Evolutionary conservation across 2,113 vertebrate genomes (phyloP), one percentile per base, ranked within the genome.

Genomic region (Alligator sinensis): DNA sequence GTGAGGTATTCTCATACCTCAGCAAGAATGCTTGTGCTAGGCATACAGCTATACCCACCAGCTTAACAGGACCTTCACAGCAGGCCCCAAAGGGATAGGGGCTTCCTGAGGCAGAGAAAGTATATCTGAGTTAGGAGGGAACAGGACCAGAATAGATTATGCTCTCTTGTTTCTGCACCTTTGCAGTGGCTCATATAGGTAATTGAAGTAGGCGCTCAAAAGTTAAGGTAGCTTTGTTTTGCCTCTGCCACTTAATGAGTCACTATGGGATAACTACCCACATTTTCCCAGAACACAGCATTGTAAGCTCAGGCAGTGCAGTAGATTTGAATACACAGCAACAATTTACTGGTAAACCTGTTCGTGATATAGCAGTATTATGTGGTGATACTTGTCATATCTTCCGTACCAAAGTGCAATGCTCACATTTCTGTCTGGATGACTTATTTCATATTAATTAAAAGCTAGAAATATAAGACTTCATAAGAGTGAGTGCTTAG

Each of bases 351-450:
- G 0, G 54, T 62, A 79, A 89, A 83, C 90, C 80, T 93, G 93
- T 94, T 96, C 93, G 88, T 90, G 84, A 90, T 1, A 47, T 4
- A 68, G 60, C n/a, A 58, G 30, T 90, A 88, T 81, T 22, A 90
- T 90, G 77, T 83, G 80, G 77, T 2, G n/a, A 86, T 89, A 54
- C 61, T 90, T 95, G 85, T 1, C 18, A 27, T 79, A 54, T 90
- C 82, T 94, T 89, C 92, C 88, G 89, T 55, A 64, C 16, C 1
- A 1, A 80, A 92, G 61, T 64, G 82, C 91, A 90, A 88, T 60
- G 92, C 84, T 82, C 86, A 63, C 58, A 90, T 62, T 77, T 91
- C 61, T 68, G 57, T 66, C 60, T 34, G 58, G 9, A 14, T 90
- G 22, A 64, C 61, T 89, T 94, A 74, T 24, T 82, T 87, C 55